Evolutionary conservation across 2,113 vertebrate genomes (phyloP), one percentile per base, ranked within the genome.

Genomic region (Chloropsis cyanopogon): DNA sequence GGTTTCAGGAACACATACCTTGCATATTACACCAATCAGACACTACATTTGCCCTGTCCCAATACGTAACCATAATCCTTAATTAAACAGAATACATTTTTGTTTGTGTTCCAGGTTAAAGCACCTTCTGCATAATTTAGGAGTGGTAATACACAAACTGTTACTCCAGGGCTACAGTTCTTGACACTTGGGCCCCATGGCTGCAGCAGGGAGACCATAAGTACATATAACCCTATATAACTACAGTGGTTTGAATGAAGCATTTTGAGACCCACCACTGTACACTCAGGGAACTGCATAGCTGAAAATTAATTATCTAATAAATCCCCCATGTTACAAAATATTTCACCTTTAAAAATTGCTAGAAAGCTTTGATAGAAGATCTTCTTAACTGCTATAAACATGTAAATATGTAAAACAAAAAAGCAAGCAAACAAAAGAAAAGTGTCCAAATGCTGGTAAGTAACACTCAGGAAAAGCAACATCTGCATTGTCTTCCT

Each of bases 41-140:
- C 4, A 3, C 29, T 33, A n/a, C 6, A 7, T 56, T 69, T 49
- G 3, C 20, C 6, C 16, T 11, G 12, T 63, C 11, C 11, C 12
- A 16, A 9, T 46, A 33, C 0, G 0, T 59, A 65, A 42, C 11
- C 3, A 9, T 11, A 10, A 44, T 53, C 13, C 22, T 88, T 61
- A 24, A 35, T 63, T 75, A 75, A 59, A 24, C 19, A 63, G 21
- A 15, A 73, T 12, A 19, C 10, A 3, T 64, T 44, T 57, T 10
- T 63, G 4, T 50, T 76, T 81, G 25, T 41, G 17, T 72, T 65
- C 8, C 46, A 60, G 35, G 31, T 39, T 69, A 49, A 88, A 47
- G 31, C 9, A 22, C 2, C 11, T 2, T 12, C 22, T 33, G 23
- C 0, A 0, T 29, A 87, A n/a, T 66, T 73, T n/a, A 78, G 18